A percentile compares a stretch with the other conserved stretches of the same genome.
phyloP scores from a whole-genome alignment of 2,888 invertebrate species.

The Pammene aurita region DNA sequence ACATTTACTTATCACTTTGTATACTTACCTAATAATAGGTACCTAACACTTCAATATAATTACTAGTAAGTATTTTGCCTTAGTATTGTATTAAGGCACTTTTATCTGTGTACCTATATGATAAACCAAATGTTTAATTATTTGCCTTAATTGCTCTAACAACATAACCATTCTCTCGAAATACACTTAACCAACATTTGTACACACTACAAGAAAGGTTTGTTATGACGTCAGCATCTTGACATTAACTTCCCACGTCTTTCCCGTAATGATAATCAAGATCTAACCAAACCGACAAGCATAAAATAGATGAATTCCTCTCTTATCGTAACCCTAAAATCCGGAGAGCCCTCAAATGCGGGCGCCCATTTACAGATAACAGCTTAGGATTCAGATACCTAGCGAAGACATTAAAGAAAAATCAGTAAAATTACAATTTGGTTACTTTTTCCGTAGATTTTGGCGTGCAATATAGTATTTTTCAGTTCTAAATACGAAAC shows the following conservation, averaged over 20 bases:
- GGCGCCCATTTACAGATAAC: conserved; percentile 30
- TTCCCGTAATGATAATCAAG: conserved; percentile 12
- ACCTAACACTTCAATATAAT: too few relatives aligned
- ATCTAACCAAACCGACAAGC: conserved; percentile 1
- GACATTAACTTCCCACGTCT: neutral
- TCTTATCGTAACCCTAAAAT: conserved; percentile 30
- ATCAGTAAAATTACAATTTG: neutral
- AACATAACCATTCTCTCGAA: neutral
- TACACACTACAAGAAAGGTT: neutral
- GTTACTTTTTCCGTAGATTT: too few relatives aligned
- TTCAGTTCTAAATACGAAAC: neutral
- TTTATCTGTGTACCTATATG: too few relatives aligned
- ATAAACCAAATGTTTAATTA: too few relatives aligned
- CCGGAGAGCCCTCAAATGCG: conserved; percentile 17
- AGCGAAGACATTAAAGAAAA: conserved; percentile 9
- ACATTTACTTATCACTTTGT: too few relatives aligned
- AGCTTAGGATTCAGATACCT: conserved; percentile 13
- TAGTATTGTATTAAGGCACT: too few relatives aligned
- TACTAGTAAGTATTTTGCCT: too few relatives aligned
- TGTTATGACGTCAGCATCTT: neutral
- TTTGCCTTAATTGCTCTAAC: too few relatives aligned
- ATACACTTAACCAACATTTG: neutral
- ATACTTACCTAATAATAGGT: too few relatives aligned
- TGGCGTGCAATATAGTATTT: too few relatives aligned
- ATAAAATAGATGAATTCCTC: conserved; percentile 24